Evolutionary conservation across 64 coral and sea anemone genomes (phyloP), one percentile per base, ranked within the genome.

Genomic region (Porites australiensis): DNA sequence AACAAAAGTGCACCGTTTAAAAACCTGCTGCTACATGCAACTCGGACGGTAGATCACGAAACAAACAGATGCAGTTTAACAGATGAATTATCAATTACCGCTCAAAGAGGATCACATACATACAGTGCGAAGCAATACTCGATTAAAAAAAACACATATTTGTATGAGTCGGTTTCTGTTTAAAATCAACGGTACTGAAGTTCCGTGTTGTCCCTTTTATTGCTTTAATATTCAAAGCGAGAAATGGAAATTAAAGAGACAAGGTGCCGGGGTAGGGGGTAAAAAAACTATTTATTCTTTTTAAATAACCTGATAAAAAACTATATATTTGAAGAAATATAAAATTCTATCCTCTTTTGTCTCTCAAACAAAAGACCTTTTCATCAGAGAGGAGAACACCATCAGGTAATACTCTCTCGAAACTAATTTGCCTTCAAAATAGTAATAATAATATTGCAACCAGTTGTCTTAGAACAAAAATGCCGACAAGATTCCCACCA

Each of bases 401-500:
- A 18, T 13, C 44, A 67, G 63, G 43, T 68, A 68, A 83, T 83
- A 83, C 68, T 83, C 44, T 22, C 27, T 37, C 46, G 44, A 50
- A 66, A 83, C 27, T 67, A 6, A 49, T 83, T 66, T 83, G 81
- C 68, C 61, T 67, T 83, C 68, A 68, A 83, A 83, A 66, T 83
- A 83, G 51, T 67, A 68, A 83, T 83, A 83, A 51, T 67, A 68
- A 83, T 83, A 68, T 68, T 19, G 19, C 62, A 83, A 83, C 44
- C 79, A 58, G 57, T 63, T 82, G 79, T 82, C 59, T 61, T 22
- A 22, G 50, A 53, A 82, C 79, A 83, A 68, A 83, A 83, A 59
- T 67, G 61, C 81, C 81, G 81, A 82, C 81, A 51, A 67, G 19
- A 67, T 83, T 83, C 81, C 62, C 81, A 18, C 62, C 61, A 83